phyloP scores from a whole-genome alignment of 2,888 invertebrate species.

The Eilema sororculum region DNA sequence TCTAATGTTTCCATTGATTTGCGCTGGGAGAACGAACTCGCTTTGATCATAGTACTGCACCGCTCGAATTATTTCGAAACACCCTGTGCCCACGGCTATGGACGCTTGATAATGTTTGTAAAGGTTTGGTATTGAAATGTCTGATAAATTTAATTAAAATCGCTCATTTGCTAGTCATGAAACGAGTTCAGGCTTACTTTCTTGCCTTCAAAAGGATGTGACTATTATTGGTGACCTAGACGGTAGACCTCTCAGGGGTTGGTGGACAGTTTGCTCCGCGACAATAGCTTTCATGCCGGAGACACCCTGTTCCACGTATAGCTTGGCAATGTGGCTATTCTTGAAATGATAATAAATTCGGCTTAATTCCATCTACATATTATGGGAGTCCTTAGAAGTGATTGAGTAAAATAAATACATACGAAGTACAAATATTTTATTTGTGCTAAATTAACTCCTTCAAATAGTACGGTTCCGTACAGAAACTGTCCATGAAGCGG shows the following conservation, averaged over 20 bases:
- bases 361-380: not conserved
- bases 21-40: constrained; percentile 27
- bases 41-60: constrained; percentile 13
- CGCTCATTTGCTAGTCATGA: not conserved
- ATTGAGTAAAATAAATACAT: not conserved
- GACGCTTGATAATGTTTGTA: constrained; percentile 1
- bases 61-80: constrained; percentile 13
- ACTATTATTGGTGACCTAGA: not conserved
- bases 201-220: not conserved
- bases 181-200: not conserved
- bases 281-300: not conserved
- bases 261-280: not conserved
- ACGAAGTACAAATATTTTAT: too few species aligned
- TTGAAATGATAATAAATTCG: not conserved
- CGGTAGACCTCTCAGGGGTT: not conserved
- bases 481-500: not conserved
- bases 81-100: not conserved
- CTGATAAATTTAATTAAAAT: not conserved
- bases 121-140: not conserved
- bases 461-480: not conserved
- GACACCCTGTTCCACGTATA: not conserved
- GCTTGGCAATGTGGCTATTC: not conserved
- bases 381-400: not conserved
- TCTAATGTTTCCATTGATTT: constrained; percentile 57
- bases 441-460: not conserved